Base-by-base conservation (phyloP, 2,888 invertebrate species). In the Acanthosoma haemorrhoidale region DNA sequence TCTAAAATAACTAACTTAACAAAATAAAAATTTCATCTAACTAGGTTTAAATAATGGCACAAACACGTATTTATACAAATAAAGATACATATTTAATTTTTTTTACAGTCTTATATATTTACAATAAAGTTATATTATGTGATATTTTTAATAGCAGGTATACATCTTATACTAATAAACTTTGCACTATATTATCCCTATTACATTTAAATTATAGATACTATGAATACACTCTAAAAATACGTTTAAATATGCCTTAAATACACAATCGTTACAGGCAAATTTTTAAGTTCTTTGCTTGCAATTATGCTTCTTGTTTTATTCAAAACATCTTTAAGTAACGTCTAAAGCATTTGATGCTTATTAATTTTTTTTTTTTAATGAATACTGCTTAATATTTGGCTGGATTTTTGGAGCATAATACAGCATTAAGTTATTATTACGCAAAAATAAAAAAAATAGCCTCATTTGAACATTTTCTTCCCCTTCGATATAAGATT, bases 91-190 rank as follows among this genome's bases (percentile, higher is more conserved):
- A n/a, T n/a, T 66, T 29, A 18, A 16, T 21, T 6, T 25, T 38
- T 64, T 41, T 41, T 66, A 66, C 66, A 66, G 66, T 66, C 66
- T 66, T 60, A 32, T 34, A 31, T 66, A 66, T 66, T 31, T 43
- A 66, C 66, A 66, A 16, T 29, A 39, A 15, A 34, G 9, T 39
- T 36, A 66, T 43, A 39, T 43, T 66, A 66, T 66, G 66, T 66
- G 66, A 66, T 66, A 43, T 66, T 43, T 66, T 31, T 43, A 51
- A 16, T 51, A 51, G n/a, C 29, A 25, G 25, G 21, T 25, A n/a
- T 25, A 21, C 25, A 25, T n/a, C 51, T 51, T 51, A 25, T n/a
- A 32, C 34, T 60, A 34, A 34, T n/a, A 36, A 36, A 36, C 32
- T 29, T 11, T 32, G 21, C 32, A 16, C 34, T n/a, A 34, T 13